phyloP scores from a whole-genome alignment of 2,797 vertebrate genomes.

The Coracias cyanogaster region DNA sequence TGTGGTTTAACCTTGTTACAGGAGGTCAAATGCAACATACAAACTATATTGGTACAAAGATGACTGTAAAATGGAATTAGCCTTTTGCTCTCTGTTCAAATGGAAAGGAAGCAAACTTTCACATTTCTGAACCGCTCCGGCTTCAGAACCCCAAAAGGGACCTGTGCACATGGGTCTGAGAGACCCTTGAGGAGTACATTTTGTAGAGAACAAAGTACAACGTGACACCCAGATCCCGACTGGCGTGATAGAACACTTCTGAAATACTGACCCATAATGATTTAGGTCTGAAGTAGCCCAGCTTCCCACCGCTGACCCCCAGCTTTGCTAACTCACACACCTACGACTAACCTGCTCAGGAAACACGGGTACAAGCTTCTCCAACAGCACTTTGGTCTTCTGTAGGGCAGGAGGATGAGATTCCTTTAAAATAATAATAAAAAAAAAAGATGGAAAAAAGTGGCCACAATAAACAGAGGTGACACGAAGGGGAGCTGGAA shows the following conservation, averaged over 20 bases:
- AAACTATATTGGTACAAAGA: conserved; percentile 37
- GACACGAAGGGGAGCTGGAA: not conserved
- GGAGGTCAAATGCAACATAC: conserved; percentile 37
- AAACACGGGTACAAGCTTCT: accelerated
- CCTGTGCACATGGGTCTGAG: accelerated
- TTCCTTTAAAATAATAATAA: not conserved
- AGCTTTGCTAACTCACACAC: accelerated
- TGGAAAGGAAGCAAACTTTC: not conserved
- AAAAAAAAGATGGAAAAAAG: not conserved
- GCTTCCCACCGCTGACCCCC: not conserved
- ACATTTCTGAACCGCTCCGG: not conserved
- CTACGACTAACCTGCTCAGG: accelerated
- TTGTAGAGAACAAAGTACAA: not conserved
- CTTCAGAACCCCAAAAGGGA: not conserved
- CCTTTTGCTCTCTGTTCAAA: conserved; percentile 11
- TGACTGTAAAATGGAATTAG: conserved; percentile 68
- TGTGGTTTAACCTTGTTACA: conserved; percentile 57
- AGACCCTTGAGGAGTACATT: not conserved
- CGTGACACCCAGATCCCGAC: not conserved
- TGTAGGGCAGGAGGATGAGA: accelerated
- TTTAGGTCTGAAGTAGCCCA: not conserved
- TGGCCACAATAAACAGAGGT: not conserved
- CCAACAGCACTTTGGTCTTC: not conserved
- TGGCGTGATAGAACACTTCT: not conserved
- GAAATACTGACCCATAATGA: accelerated